Base-by-base conservation (phyloP, 2,888 invertebrate species). In the Limnephilus marmoratus region DNA sequence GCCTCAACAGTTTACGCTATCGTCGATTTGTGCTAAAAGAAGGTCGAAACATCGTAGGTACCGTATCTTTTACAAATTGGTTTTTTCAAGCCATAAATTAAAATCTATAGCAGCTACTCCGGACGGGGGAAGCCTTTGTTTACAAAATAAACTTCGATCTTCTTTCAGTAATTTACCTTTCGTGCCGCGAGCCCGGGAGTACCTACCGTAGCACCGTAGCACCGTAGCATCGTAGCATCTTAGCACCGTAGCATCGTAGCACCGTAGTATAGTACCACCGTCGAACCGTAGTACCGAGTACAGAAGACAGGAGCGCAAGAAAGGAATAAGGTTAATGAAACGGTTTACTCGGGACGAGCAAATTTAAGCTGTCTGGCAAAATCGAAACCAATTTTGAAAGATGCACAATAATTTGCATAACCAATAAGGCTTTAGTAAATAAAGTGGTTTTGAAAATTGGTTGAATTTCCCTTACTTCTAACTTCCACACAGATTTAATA, bases 21-120 rank as follows among this genome's bases (percentile, higher is more conserved):
- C 24, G 24, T n/a, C 24, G 24, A 24, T 68, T 89, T 89, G 4
- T 81, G n/a, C 37, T 34, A 81, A 89, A 80, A 88, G 49, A 24
- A 89, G 88, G 88, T 80, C 37, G 37, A 81, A 89, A 89, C 80
- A 81, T 81, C 41, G 68, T 49, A 49, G 49, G 49, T 37, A 86
- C 41, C 81, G 88, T 81, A 89, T 89, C 88, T 89, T 81, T 89
- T 89, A 37, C 88, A 89, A 89, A 89, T 89, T 89, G 88, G 80
- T 89, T 89, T 89, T 41, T 89, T 89, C 81, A 89, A n/a, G 88
- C 81, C 81, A 89, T 89, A 89, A 89, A 89, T 89, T 89, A 89
- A 89, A 89, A 89, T 89, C 88, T 89, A 41, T 81, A 89, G 81
- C 88, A n/a, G 31, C 80, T 89, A 80, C 80, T 37, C 24, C 88